Evolutionary conservation across 2,113 vertebrate species (phyloP).

Genomic region (Taxidea taxus): DNA sequence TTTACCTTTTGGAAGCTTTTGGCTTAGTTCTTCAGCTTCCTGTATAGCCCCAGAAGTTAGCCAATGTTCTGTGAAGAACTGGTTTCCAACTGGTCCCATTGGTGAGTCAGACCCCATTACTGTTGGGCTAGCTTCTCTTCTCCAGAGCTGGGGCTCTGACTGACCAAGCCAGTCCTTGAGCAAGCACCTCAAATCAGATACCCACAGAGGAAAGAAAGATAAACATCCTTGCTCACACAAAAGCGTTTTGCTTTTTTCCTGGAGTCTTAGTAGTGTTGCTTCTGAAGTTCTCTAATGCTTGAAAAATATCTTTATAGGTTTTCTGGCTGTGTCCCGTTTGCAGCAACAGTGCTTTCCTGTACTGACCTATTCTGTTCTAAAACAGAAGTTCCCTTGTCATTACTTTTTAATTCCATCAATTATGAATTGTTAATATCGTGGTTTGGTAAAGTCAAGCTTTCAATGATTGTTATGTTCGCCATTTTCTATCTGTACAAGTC

Average conservation of each 20-base stretch:
- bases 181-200: not conserved
- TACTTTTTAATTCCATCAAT: not conserved
- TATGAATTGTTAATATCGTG: not conserved
- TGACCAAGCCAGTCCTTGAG: not conserved
- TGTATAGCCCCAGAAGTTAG: not conserved
- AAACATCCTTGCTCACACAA: not conserved
- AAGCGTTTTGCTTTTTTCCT: not conserved
- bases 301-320: conserved; percentile 43
- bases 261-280: conserved; percentile 31
- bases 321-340: conserved; percentile 1
- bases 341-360: not conserved
- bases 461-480: not conserved
- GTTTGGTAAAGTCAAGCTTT: conserved; percentile 32
- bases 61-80: not conserved
- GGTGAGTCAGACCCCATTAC: not conserved
- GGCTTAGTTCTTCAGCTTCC: not conserved
- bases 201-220: not conserved
- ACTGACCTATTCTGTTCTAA: not conserved
- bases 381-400: not conserved
- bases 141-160: not conserved
- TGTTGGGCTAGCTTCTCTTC: not conserved
- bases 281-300: conserved; percentile 22
- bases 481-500: not conserved
- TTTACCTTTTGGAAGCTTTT: not conserved
- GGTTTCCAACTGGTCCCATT: not conserved